phyloP scores from a whole-genome alignment of 2,888 invertebrate genomes.

The Opisthograptis luteolata region DNA sequence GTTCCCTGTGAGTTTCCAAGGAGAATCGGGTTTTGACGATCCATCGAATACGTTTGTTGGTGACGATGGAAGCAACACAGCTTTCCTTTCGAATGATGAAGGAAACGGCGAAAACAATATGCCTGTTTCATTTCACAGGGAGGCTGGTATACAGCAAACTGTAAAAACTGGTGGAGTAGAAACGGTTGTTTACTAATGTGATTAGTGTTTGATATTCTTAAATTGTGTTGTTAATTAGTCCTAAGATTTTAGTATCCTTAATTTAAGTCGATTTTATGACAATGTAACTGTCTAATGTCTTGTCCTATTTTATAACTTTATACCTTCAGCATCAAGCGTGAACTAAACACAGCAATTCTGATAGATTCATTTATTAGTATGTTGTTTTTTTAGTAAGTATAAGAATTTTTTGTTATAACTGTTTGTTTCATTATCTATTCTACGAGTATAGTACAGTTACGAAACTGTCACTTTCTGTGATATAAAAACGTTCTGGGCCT shows the following conservation, averaged over 20 bases:
- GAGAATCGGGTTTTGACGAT: conserved; percentile 54
- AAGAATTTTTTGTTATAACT: not conserved
- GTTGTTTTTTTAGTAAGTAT: not conserved
- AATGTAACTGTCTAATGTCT: not conserved
- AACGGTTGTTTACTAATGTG: conserved; percentile 61
- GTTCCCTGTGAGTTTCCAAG: conserved; percentile 50
- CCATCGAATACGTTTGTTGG: conserved; percentile 55
- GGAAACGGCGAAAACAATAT: conserved; percentile 49
- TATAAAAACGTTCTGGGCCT: no score
- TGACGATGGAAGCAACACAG: conserved; percentile 46
- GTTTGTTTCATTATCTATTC: not conserved
- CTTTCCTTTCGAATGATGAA: conserved; percentile 49
- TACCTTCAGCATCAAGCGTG: not conserved
- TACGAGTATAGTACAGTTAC: not conserved
- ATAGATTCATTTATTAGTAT: not conserved
- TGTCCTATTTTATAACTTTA: not conserved
- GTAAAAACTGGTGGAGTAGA: conserved; percentile 67
- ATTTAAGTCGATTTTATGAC: not conserved
- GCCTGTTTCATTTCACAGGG: conserved; percentile 65
- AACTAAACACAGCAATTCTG: no score
- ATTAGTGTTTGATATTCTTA: not conserved
- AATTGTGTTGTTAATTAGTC: not conserved
- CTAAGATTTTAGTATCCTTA: not conserved
- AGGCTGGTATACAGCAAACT: conserved; percentile 70
- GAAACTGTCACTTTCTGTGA: not conserved